phyloP scores from a whole-genome alignment of 1,140 invertebrate genomes.

The Drosophila virilis region DNA sequence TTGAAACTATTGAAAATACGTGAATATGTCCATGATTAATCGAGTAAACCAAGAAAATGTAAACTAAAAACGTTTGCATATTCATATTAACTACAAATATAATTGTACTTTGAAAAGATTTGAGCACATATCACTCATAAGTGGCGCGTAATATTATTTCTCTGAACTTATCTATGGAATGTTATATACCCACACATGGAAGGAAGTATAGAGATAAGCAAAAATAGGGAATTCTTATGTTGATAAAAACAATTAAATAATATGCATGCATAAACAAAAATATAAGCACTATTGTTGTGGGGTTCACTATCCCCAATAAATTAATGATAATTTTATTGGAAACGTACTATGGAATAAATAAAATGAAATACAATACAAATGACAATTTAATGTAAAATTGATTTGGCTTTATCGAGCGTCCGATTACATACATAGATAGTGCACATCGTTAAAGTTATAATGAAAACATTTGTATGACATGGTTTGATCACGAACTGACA shows the following conservation, averaged over 20 bases:
- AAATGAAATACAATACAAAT: neutral
- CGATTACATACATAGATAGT: constrained; percentile 38
- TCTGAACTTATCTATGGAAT: neutral
- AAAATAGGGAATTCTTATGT: neutral
- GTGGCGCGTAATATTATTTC: neutral
- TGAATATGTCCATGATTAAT: constrained; percentile 1
- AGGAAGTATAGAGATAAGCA: neutral
- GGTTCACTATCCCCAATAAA: constrained; percentile 24
- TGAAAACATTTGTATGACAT: constrained; percentile 61
- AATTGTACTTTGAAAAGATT: neutral
- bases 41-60: neutral
- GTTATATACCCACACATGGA: too few species aligned
- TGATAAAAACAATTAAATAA: neutral
- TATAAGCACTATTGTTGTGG: neutral
- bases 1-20: neutral
- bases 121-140: neutral
- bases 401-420: constrained; percentile 25
- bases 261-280: neutral
- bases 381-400: constrained; percentile 24
- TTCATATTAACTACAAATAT: too few species aligned
- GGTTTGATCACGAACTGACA: constrained; percentile 23
- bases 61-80: neutral
- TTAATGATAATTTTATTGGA: constrained; percentile 2
- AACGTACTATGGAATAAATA: neutral
- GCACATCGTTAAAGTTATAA: constrained; percentile 43